Percentiles rank a stretch among this genome's conserved stretches.
Conservation (phyloP, 2,888 invertebrate genomes). For the Mamestra brassicae region DNA sequence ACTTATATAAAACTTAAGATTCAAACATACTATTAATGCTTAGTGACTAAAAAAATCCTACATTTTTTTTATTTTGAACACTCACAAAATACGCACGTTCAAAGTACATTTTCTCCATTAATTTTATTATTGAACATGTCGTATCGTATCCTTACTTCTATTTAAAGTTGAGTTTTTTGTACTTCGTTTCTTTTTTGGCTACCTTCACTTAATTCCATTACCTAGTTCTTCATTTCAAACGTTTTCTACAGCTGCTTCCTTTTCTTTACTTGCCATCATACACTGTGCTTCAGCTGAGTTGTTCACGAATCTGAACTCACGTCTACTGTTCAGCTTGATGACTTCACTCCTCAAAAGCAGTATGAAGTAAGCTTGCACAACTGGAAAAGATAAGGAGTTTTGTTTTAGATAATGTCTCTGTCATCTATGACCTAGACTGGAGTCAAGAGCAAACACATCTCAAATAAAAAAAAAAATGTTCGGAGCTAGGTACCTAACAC, state of each 20-base stretch:
- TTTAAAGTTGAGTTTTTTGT: background rate
- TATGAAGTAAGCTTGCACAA: slow-evolving; percentile 47
- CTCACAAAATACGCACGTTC: background rate
- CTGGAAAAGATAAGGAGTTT: slow-evolving; percentile 46
- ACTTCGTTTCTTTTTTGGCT: background rate
- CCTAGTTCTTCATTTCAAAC: slow-evolving; percentile 3
- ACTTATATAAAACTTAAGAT: too few species aligned
- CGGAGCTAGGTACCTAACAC: too few species aligned
- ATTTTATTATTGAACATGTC: background rate
- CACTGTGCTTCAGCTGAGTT: slow-evolving; percentile 45
- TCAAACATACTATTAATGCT: too few species aligned
- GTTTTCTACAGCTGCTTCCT: background rate
- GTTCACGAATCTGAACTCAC: slow-evolving; percentile 48
- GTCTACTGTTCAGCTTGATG: slow-evolving; percentile 38
- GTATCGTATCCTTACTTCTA: background rate
- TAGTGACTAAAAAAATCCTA: background rate
- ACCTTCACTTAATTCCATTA: too few species aligned
- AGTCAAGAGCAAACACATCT: too few species aligned
- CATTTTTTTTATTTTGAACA: background rate
- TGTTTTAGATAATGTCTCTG: too few species aligned
- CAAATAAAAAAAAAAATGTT: too few species aligned
- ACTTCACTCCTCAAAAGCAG: slow-evolving; percentile 61
- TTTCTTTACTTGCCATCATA: slow-evolving; percentile 13
- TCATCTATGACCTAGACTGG: too few species aligned
- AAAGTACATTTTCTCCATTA: background rate